phyloP scores from a whole-genome alignment of 2,797 vertebrate genomes.

The Trichosurus vulpecula region DNA sequence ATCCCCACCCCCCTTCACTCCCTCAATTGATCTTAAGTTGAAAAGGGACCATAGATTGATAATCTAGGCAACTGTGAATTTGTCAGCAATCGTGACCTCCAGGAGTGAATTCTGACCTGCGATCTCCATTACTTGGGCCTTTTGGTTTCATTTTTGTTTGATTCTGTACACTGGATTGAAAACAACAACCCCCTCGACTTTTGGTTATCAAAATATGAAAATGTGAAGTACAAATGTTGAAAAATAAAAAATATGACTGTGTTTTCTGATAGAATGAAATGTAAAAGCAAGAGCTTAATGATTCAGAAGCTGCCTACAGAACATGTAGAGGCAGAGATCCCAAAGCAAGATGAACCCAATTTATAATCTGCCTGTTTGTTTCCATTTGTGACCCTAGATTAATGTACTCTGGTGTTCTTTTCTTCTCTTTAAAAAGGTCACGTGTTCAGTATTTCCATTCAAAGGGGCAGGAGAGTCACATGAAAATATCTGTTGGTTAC shows the following conservation, averaged over 20 bases:
- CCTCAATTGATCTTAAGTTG: not conserved
- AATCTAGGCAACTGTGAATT: not conserved
- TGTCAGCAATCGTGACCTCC: conserved; percentile 32
- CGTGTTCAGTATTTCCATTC: conserved; percentile 18
- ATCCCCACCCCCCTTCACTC: not conserved
- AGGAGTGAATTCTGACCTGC: conserved; percentile 29
- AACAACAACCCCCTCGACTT: not conserved
- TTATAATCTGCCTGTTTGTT: not conserved
- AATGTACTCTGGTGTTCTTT: not conserved
- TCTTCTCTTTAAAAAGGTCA: conserved; percentile 30
- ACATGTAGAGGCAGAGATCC: not conserved
- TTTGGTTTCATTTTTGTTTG: conserved; percentile 78
- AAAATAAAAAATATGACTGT: not conserved
- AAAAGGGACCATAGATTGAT: not conserved
- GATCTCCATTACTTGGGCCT: conserved; percentile 44
- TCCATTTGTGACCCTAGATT: not conserved
- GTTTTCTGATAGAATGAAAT: not conserved
- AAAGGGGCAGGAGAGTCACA: not conserved
- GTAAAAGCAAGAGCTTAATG: no score
- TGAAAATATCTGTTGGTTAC: conserved; percentile 13
- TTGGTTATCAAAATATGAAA: conserved; percentile 7
- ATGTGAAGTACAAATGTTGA: not conserved
- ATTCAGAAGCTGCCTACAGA: not conserved
- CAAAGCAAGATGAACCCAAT: not conserved
- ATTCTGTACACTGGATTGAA: conserved; percentile 45